Evolutionary conservation across 2,888 invertebrate species (phyloP), one percentile per base, ranked within the genome.

Genomic region (Myopa testacea): DNA sequence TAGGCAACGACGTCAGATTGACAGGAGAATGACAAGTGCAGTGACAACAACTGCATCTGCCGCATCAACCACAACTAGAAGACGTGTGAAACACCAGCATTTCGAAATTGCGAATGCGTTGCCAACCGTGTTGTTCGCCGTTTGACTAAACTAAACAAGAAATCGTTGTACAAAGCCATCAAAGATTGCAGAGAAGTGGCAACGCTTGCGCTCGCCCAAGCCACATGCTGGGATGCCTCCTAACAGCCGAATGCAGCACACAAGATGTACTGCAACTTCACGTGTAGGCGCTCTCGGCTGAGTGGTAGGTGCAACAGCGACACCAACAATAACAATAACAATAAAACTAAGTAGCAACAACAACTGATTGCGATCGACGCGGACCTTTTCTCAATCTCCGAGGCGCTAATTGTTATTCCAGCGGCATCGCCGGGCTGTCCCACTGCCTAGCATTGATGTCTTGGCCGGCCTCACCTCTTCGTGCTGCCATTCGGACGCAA

Each of bases 381-480:
- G 14, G 6, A 37, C 34, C 38, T 34, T 34, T 26, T 62, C 26
- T 12, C 65, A 14, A 8, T 55, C 65, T 38, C 14, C 65, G 65
- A 65, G 38, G 65, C 34, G 62, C 73, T 73, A 73, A 60, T 73
- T 73, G 62, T 73, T 73, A 73, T 73, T 73, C 73, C 60, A 73
- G 10, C 58, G 60, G 40, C 62, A 62, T 63, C 62, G 19, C n/a
- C n/a, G 19, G 62, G 62, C 62, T 62, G 40, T 38, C 26, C 10
- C 40, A 58, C 14, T 60, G 55, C 55, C 16, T 0, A 14, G 38
- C 62, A 63, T 63, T 26, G 58, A 58, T 58, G 19, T 58, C 7
- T 5, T n/a, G 16, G 16, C 63, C 34, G 55, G 10, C 34, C 12
- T 65, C 34, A 37, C 38, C 14, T 34, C 38, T 34, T 34, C 37